These are phyloP conservation scores for Nebria brevicollis DNA, from an alignment of 2,888 invertebrate species.

Conservation along the genomic window DNA sequence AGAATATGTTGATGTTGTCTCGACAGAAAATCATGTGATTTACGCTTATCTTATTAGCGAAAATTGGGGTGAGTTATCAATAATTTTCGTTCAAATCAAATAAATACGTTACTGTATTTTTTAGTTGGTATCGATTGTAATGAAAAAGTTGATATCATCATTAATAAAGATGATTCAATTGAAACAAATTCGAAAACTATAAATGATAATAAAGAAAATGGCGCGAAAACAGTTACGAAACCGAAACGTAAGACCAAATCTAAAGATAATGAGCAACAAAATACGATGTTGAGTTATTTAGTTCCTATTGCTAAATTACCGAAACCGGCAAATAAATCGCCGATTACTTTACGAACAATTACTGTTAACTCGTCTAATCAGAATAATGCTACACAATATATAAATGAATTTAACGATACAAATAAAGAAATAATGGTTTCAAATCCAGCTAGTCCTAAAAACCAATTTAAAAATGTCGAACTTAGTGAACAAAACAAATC, in stretches of 20 bases:
- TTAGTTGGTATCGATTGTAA: slow-evolving; percentile 67
- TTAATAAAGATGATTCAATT: background rate
- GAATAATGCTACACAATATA: background rate
- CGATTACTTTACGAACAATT: background rate
- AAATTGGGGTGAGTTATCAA: slow-evolving; percentile 64
- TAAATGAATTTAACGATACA: background rate
- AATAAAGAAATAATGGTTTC: background rate
- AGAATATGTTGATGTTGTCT: slow-evolving; percentile 59
- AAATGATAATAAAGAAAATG: slow-evolving; percentile 4
- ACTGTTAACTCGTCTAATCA: background rate
- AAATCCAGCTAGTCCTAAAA: background rate
- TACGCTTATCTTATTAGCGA: slow-evolving; percentile 70
- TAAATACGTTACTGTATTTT: slow-evolving; percentile 50
- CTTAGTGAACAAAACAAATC: background rate
- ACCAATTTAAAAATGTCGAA: background rate
- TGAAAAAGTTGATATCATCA: slow-evolving; percentile 42
- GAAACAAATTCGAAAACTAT: slow-evolving; percentile 11
- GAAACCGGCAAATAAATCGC: background rate
- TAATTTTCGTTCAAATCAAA: background rate
- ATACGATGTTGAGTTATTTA: background rate
- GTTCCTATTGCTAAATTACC: background rate
- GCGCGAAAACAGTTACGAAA: background rate
- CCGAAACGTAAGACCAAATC: background rate
- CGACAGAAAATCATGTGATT: slow-evolving; percentile 62
- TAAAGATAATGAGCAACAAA: background rate